A percentile compares a stretch with the other conserved stretches of the same genome.
phyloP scores from a whole-genome alignment of 64 coral and sea anemone genomes.

The Actinia tenebrosa region DNA sequence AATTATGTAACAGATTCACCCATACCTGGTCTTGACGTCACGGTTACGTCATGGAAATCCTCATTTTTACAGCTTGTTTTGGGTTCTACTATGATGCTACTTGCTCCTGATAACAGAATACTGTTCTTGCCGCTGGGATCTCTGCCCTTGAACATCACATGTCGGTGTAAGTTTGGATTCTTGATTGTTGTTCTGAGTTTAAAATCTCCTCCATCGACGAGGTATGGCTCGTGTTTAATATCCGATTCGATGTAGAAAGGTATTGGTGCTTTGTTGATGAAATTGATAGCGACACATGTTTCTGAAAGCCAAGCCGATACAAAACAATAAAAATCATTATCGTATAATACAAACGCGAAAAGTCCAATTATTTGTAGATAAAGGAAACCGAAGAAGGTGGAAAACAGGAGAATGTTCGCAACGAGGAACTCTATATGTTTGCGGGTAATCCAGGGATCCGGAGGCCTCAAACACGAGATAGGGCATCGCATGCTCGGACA shows the following conservation, averaged over 20 bases:
- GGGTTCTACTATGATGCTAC: background rate
- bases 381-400: too few relatives aligned
- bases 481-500: too few relatives aligned
- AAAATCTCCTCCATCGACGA: background rate
- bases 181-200: slow-evolving; percentile 9
- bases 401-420: too few relatives aligned
- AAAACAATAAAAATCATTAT: background rate
- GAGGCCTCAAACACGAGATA: too few relatives aligned
- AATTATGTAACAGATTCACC: background rate
- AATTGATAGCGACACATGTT: slow-evolving; percentile 5
- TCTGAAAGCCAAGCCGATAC: background rate
- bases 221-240: slow-evolving; percentile 3
- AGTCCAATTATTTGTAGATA: too few relatives aligned
- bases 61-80: background rate
- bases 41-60: background rate
- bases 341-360: background rate
- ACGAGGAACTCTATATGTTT: too few relatives aligned
- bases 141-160: background rate
- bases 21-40: background rate
- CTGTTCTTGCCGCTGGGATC: slow-evolving; percentile 1
- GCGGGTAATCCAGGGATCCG: too few relatives aligned
- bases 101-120: slow-evolving; percentile 2
- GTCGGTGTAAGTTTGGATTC: background rate
- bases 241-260: background rate
- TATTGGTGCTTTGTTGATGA: background rate